Base-by-base conservation (phyloP, 1,140 invertebrate genomes). In the Drosophila grimshawi region DNA sequence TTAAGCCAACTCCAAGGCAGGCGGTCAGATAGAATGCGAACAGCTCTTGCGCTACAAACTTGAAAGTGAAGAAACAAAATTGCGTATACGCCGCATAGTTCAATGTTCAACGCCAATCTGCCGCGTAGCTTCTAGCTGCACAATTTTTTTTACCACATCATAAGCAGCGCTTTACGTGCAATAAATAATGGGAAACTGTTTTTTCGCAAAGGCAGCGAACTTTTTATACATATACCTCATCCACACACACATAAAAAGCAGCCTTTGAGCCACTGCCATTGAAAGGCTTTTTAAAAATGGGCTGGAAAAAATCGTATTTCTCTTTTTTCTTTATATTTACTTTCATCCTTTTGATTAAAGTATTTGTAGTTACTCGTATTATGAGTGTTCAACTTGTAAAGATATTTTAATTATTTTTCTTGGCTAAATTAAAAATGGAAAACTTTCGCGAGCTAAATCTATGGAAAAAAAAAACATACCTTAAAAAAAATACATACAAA, bases 81-180 rank as follows among this genome's bases (percentile, higher is more conserved):
- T 62, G 45, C 71, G 70, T 73, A 68, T 73, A 67, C 64, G 80
- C 76, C 27, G 49, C 55, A 45, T 64, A 63, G 68, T 86, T 80
- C 83, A 88, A 88, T 88, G 68, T 86, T 80, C 83, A 88, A 88
- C 83, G 83, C 62, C 81, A 81, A 78, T 43, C 39, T 59, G 37
- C 61, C 30, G 2, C 45, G 19, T 19, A 56, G 51, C 19, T 19
- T 19, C 19, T n/a, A 55, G 35, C 41, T 49, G 51, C 68, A 72
- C 57, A 86, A 88, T 60, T 86, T 79, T 86, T 79, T 49, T 76
- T 57, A 79, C 76, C 79, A 80, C 76, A 80, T 88, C 67, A 49
- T 49, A n/a, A 70, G n/a, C 72, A 66, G 48, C 61, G 61, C 45
- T 66, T 32, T 11, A 52, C 61, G 37, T 63, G 62, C 46, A 80